Conservation (phyloP, 35 echinoderm and acorn worm species). For the Lytechinus variegatus region DNA sequence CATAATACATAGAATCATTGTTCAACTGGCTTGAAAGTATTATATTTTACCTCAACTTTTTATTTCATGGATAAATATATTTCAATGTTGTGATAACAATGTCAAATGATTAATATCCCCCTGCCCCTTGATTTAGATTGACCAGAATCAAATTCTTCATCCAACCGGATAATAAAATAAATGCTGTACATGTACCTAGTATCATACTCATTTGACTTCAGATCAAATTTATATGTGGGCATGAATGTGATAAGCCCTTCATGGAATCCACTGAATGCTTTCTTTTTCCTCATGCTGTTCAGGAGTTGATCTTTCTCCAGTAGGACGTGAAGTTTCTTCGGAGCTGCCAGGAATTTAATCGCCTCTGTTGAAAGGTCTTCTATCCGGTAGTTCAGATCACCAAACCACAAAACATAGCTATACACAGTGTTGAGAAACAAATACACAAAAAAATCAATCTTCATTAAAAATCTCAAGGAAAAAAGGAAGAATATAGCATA, state of each 20-base stretch:
- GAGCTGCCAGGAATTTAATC: constrained; percentile 65
- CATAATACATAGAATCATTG: too few relatives aligned
- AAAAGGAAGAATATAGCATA: not conserved
- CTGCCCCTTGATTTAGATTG: too few relatives aligned
- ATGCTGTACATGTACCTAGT: constrained; percentile 70
- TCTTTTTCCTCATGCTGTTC: constrained; percentile 60
- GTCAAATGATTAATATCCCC: too few relatives aligned
- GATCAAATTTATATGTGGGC: constrained; percentile 95
- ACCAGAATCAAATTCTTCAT: not conserved
- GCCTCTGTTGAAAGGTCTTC: constrained; percentile 72
- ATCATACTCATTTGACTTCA: constrained; percentile 68
- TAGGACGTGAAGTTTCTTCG: constrained; percentile 75
- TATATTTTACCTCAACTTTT: too few relatives aligned
- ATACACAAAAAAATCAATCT: not conserved
- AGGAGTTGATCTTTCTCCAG: constrained; percentile 85
- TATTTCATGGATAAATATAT: too few relatives aligned
- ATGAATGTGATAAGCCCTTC: constrained; percentile 79
- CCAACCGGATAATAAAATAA: not conserved
- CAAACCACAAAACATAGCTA: constrained; percentile 93
- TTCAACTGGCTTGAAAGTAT: too few relatives aligned
- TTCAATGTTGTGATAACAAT: too few relatives aligned
- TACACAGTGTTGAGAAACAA: not conserved
- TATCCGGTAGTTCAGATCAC: constrained; percentile 93
- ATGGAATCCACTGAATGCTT: constrained; percentile 73
- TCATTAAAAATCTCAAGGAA: not conserved